Evolutionary conservation across 2,888 invertebrate species (phyloP).

Genomic region (Spialia ferax): DNA sequence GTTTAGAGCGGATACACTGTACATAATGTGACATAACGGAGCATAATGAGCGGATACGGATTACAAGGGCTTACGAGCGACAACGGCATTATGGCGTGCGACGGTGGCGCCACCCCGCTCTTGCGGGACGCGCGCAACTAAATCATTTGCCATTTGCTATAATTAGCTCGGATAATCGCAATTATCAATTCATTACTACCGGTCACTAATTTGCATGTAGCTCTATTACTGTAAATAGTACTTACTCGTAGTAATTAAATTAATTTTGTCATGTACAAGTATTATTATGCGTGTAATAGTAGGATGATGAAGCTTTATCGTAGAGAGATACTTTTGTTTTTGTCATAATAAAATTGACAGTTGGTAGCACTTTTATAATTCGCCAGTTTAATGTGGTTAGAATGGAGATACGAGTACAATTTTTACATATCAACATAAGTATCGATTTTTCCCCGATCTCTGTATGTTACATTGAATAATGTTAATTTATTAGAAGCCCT

Average conservation of each 20-base stretch:
- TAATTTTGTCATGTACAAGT: neutral
- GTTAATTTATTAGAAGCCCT: too few species aligned
- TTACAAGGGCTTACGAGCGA: constrained; percentile 17
- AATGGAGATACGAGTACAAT: too few species aligned
- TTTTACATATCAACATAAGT: too few species aligned
- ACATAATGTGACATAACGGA: constrained; percentile 20
- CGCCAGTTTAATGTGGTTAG: too few species aligned
- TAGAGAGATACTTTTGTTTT: too few species aligned
- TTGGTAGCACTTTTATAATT: too few species aligned
- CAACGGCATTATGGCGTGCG: neutral
- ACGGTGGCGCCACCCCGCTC: neutral
- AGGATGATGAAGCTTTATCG: too few species aligned
- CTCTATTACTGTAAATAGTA: neutral
- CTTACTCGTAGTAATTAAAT: neutral
- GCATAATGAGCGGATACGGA: constrained; percentile 14
- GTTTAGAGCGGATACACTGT: neutral
- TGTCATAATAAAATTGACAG: too few species aligned
- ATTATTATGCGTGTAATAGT: too few species aligned
- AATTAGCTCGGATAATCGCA: constrained; percentile 6
- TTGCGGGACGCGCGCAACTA: neutral
- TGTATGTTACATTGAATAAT: too few species aligned
- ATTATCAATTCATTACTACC: neutral
- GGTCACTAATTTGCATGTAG: neutral
- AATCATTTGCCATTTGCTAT: constrained; percentile 3
- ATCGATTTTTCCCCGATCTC: too few species aligned